Evolutionary conservation across 2,888 invertebrate species (phyloP).

Genomic region (Andrena bucephala): DNA sequence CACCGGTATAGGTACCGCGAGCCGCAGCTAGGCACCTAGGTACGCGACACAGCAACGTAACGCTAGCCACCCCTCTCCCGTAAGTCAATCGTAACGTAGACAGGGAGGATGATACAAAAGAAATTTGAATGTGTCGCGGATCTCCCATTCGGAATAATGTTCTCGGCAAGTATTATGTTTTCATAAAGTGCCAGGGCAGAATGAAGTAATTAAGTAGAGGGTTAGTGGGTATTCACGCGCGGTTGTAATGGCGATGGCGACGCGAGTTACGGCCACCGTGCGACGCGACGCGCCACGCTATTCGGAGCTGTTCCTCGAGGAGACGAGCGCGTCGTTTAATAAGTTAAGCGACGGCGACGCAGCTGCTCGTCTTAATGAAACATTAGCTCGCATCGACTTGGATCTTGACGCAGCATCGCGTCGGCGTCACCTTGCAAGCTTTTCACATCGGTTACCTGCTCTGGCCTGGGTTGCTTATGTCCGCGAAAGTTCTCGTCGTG

Average conservation of each 20-base stretch:
- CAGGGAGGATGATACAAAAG: not conserved
- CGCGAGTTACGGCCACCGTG: conserved; percentile 14
- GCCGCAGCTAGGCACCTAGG: conserved; percentile 6
- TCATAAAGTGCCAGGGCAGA: conserved; percentile 64
- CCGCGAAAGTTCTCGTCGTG: not conserved
- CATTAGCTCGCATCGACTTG: conserved; percentile 82
- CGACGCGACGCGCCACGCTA: conserved; percentile 40
- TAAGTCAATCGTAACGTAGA: not conserved
- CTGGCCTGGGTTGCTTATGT: not conserved
- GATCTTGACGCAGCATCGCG: conserved; percentile 59
- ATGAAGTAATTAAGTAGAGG: conserved; percentile 76
- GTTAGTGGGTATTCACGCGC: conserved; percentile 53
- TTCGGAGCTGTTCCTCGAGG: conserved; percentile 61
- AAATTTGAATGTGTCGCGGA: not conserved
- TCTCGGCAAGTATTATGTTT: not conserved
- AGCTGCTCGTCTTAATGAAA: conserved; percentile 84
- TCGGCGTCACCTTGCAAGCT: conserved; percentile 3
- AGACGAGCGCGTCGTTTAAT: conserved; percentile 82
- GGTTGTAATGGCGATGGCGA: conserved; percentile 11
- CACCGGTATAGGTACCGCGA: not conserved
- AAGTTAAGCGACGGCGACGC: conserved; percentile 84
- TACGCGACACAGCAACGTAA: too few relatives aligned
- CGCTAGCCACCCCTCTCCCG: too few relatives aligned
- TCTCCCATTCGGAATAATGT: not conserved
- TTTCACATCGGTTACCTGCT: conserved; percentile 42